Evolutionary conservation across 2,888 invertebrate genomes (phyloP), one percentile per base, ranked within the genome.

Genomic region (Campaea margaritaria): DNA sequence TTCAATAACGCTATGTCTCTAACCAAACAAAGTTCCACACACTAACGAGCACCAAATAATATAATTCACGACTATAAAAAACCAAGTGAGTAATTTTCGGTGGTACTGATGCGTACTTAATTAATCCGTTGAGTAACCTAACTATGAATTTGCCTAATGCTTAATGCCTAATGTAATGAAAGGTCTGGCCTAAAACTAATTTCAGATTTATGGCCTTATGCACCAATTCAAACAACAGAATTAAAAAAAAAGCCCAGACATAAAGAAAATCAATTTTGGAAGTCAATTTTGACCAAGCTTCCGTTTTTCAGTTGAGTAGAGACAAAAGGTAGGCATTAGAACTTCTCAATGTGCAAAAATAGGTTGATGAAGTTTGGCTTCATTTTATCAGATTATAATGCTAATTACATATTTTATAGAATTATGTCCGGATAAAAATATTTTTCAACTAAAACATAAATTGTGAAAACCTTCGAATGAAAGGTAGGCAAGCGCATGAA

Each of bases 81-180:
- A 15, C 41, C 46, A 52, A 52, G 38, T 52, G 43, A 52, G 58
- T 39, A 52, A 58, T 58, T 58, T 58, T 58, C 38, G 52, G 36
- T 21, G 58, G 58, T 52, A 58, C 52, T 48, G 52, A 52, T 58
- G 58, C 58, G 58, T 58, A 52, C 38, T 48, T 58, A 58, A 58
- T 58, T 21, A 58, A 52, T 43, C 28, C 52, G 52, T 58, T 58
- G 28, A 16, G 58, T 13, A 58, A 58, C 5, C 2, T 21, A 21
- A 21, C 38, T 16, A 14, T 16, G 58, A 51, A 16, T 48, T 52
- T 21, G 43, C 42, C 47, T 43, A 52, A 47, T 16, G 51, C 47
- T n/a, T n/a, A n/a, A 36, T 28, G 34, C 14, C 48, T 41, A 46
- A 36, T n/a, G n/a, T n/a, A n/a, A 43, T 42, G 36, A 28, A 52